These are phyloP conservation scores for Masticophis lateralis DNA, from an alignment of 2,797 vertebrate species.

Conservation along the genomic window DNA sequence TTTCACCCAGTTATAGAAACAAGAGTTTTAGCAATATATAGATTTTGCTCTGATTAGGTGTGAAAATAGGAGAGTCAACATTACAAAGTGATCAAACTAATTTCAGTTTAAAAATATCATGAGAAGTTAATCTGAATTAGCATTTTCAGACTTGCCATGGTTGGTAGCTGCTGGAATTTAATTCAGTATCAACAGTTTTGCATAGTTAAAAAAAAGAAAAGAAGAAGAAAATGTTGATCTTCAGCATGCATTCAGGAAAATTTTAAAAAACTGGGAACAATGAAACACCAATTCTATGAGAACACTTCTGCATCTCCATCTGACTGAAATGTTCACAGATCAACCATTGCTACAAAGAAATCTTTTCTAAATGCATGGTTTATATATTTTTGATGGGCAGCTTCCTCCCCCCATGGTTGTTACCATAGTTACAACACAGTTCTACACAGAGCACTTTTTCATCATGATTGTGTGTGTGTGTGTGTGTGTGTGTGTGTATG, in stretches of 20 bases:
- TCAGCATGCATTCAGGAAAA: not conserved
- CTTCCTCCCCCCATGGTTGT: not conserved
- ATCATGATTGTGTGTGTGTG: not conserved
- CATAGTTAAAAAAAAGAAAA: not conserved
- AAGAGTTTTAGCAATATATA: not conserved
- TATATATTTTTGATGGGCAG: constrained; percentile 28
- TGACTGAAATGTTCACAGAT: constrained; percentile 23
- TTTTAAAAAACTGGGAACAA: not conserved
- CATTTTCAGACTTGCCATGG: not conserved
- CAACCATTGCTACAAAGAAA: constrained; percentile 12
- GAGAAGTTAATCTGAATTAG: not conserved
- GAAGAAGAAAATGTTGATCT: not conserved
- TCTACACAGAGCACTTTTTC: constrained; percentile 4
- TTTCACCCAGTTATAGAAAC: not conserved
- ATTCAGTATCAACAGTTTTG: not conserved
- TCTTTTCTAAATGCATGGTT: constrained; percentile 18
- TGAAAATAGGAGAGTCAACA: not conserved
- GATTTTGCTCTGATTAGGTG: not conserved
- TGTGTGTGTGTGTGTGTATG: no score
- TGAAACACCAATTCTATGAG: not conserved
- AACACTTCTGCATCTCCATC: not conserved
- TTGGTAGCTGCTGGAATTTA: not conserved
- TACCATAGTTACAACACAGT: constrained; percentile 19
- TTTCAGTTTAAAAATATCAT: not conserved
- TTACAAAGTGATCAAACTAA: not conserved